phyloP scores from a whole-genome alignment of 2,113 vertebrate genomes.

The Rattus norvegicus region GRCr8 NC_086019.1:43921501-43922000 shows the following conservation, averaged over 20 bases:
- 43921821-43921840: not conserved
- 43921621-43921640: not conserved
- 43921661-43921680: not conserved
- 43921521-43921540: not conserved
- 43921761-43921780: not conserved
- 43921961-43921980: slow-evolving; percentile 77
- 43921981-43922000: slow-evolving; percentile 73
- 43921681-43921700: slow-evolving; percentile 1
- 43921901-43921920: not conserved
- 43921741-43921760: not conserved
- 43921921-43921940: not conserved
- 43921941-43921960: not conserved
- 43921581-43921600: not conserved
- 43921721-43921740: not conserved
- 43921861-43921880: not conserved
- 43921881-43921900: not conserved
- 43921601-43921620: not conserved
- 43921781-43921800: not conserved
- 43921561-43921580: not conserved
- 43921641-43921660: not conserved
- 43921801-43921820: not conserved
- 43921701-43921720: not conserved
- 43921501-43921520: not conserved
- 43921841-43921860: not conserved
- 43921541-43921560: not conserved